A percentile compares a stretch with the other conserved stretches of the same genome.
These are phyloP conservation scores for Zoanthus sansibaricus DNA, from an alignment of 92 coral and sea anemone species.

Conservation along the genomic window DNA sequence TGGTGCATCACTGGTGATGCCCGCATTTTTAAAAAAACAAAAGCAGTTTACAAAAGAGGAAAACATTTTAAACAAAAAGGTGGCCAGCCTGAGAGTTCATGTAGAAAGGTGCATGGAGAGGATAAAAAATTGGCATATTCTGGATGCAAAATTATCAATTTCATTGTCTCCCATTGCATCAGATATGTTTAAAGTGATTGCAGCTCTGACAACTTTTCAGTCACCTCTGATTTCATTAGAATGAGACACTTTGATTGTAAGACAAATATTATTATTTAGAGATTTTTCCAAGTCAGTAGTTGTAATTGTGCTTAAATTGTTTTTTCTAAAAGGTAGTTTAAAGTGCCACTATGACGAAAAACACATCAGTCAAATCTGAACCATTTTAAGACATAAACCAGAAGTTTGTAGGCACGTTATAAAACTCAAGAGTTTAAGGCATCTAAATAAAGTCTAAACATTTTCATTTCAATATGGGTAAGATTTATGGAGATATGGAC, in stretches of 20 bases:
- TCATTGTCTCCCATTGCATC: slow-evolving; percentile 28
- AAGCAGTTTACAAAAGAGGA: slow-evolving; percentile 30
- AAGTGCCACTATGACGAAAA: too few relatives aligned
- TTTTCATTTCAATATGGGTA: too few relatives aligned
- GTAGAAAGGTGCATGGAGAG: slow-evolving; percentile 29
- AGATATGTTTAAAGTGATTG: slow-evolving; percentile 22
- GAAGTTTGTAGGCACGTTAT: too few relatives aligned
- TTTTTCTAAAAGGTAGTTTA: neutral
- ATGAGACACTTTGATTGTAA: slow-evolving; percentile 11
- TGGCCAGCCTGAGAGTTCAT: slow-evolving; percentile 16
- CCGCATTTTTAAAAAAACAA: slow-evolving; percentile 20
- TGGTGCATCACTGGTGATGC: slow-evolving; percentile 33
- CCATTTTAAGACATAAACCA: too few relatives aligned
- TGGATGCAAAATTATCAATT: slow-evolving; percentile 26
- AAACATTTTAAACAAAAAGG: slow-evolving; percentile 20
- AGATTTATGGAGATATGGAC: too few relatives aligned
- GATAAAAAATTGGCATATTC: slow-evolving; percentile 25
- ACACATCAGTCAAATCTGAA: too few relatives aligned
- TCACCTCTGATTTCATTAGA: slow-evolving; percentile 31
- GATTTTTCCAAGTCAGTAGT: slow-evolving; percentile 20
- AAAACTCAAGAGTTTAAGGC: too few relatives aligned
- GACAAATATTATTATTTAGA: neutral
- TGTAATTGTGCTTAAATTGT: slow-evolving; percentile 6
- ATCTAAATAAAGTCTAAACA: too few relatives aligned
- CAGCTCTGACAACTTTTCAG: slow-evolving; percentile 25